Base-by-base conservation (phyloP, 2,888 invertebrate genomes). In the Rugalucina vietnamica region DNA sequence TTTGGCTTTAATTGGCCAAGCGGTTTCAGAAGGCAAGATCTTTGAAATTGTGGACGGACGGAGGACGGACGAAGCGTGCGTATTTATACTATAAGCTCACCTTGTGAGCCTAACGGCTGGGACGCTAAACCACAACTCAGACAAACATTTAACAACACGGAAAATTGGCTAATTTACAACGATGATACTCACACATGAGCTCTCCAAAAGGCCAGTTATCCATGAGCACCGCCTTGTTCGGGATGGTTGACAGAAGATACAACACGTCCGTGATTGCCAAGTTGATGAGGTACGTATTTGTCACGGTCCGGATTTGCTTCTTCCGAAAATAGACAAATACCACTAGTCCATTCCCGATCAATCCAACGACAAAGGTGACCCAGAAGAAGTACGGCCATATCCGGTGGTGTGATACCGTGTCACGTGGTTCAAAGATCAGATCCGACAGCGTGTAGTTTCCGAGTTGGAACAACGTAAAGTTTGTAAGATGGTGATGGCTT, bases 151-250 rank as follows among this genome's bases (percentile, higher is more conserved):
- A n/a, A n/a, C n/a, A n/a, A n/a, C n/a, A n/a, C n/a, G n/a, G n/a
- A n/a, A n/a, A n/a, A n/a, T n/a, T n/a, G n/a, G n/a, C n/a, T n/a
- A n/a, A n/a, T n/a, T n/a, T n/a, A n/a, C n/a, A n/a, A n/a, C n/a
- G n/a, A n/a, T n/a, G n/a, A 65, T 79, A 89, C 88, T 89, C 82
- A 89, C 88, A 89, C 77, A 89, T 83, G 21, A 74, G n/a, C 18
- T 84, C 84, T 14, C 88, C 87, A 69, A 84, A 82, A 21, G 85
- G 87, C 88, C 88, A 89, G 69, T 82, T 77, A 27, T 79, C 72
- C 34, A 74, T 78, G 78, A 78, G 81, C 18, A 82, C 79, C 12
- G 84, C 76, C 0, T 82, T 85, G 36, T 84, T 85, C 10, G 88
- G 88, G 12, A 85, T 81, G 50, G 85, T 85, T 27, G 84, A 65